These are phyloP conservation scores for Marmota flaviventris DNA, from an alignment of 2,113 vertebrate species.

Conservation along the genomic window DNA sequence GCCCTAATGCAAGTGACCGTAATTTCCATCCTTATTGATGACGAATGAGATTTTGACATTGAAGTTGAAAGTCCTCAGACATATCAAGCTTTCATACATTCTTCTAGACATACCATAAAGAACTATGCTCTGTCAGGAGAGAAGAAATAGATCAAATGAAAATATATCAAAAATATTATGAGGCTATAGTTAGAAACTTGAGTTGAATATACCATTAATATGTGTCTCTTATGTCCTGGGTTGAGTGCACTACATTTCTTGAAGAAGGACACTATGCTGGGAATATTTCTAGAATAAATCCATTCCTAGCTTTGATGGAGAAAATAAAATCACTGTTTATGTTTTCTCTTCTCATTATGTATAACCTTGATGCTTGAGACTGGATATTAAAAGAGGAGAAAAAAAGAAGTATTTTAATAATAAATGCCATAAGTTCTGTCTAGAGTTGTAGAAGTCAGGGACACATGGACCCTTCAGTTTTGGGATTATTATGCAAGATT, in stretches of 20 bases:
- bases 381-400: conserved; percentile 1
- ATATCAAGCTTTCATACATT: background rate
- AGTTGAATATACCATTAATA: background rate
- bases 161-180: background rate
- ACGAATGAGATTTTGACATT: background rate
- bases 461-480: background rate
- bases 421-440: background rate
- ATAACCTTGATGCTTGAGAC: background rate
- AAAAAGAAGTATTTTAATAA: background rate
- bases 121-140: background rate
- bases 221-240: background rate
- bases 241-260: background rate
- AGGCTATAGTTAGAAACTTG: background rate
- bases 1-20: background rate
- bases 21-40: background rate
- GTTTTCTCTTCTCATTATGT: background rate
- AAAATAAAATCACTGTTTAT: background rate
- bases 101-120: background rate
- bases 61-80: no score
- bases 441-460: conserved; percentile 6
- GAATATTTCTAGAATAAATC: background rate
- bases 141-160: background rate
- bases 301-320: background rate
- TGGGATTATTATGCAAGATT: background rate
- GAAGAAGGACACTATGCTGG: background rate